These are phyloP conservation scores for Zaprionus camerounensis DNA, from an alignment of 1,140 invertebrate genomes.

Conservation along the genomic window DNA sequence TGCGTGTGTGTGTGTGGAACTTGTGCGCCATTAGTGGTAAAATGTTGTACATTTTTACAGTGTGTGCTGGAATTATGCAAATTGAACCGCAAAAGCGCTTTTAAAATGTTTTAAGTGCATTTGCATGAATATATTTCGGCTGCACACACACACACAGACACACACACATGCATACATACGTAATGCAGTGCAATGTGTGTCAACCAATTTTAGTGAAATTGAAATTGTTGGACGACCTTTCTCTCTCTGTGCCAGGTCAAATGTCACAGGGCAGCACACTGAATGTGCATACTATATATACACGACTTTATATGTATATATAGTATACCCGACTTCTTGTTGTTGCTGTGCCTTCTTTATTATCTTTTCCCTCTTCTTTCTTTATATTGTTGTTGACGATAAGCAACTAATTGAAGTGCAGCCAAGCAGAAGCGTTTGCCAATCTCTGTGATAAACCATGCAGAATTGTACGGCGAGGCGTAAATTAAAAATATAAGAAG, in stretches of 20 bases:
- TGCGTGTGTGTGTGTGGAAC: constrained; percentile 43
- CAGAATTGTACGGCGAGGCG: constrained; percentile 78
- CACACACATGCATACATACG: constrained; percentile 14
- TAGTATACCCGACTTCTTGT: constrained; percentile 27
- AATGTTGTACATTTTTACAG: constrained; percentile 82
- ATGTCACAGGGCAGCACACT: constrained; percentile 23
- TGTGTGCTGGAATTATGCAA: constrained; percentile 81
- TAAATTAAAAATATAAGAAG: constrained; percentile 78
- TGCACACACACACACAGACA: constrained; percentile 20
- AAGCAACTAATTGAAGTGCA: constrained; percentile 79
- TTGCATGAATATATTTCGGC: constrained; percentile 78
- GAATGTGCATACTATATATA: constrained; percentile 10
- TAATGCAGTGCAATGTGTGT: constrained; percentile 63
- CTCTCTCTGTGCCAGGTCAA: constrained; percentile 36
- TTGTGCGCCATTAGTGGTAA: constrained; percentile 75
- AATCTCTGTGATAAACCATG: constrained; percentile 81
- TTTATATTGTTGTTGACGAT: constrained; percentile 52
- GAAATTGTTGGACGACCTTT: constrained; percentile 74
- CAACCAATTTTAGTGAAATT: constrained; percentile 80
- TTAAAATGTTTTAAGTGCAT: constrained; percentile 83
- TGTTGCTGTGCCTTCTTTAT: constrained; percentile 16
- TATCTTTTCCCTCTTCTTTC: constrained; percentile 12
- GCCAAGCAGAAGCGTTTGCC: constrained; percentile 78
- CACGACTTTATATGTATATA: not conserved
- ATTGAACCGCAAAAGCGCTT: constrained; percentile 82